A percentile compares a stretch with the other conserved stretches of the same genome.
phyloP scores from a whole-genome alignment of 2,797 vertebrate genomes.

The Danio aesculapii region DNA sequence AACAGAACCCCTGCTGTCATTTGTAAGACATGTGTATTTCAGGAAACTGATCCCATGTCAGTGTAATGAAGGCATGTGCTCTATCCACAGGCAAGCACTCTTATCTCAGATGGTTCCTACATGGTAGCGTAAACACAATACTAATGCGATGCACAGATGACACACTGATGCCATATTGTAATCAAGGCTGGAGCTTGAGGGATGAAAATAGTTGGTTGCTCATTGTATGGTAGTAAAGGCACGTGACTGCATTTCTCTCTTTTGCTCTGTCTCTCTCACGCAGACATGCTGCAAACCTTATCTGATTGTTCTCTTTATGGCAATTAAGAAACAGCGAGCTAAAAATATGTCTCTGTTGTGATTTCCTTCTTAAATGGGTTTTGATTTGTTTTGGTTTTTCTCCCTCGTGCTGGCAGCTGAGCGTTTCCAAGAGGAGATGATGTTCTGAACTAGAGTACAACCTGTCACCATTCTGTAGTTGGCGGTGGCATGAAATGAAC shows the following conservation, averaged over 20 bases:
- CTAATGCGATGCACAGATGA: conserved; percentile 39
- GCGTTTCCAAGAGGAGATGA: conserved; percentile 41
- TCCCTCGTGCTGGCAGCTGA: conserved; percentile 28
- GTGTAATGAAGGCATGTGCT: conserved; percentile 23
- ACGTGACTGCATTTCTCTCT: conserved; percentile 34
- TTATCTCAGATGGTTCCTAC: conserved; percentile 32
- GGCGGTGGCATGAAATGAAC: background rate
- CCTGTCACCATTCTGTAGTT: conserved; percentile 22
- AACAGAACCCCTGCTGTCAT: background rate
- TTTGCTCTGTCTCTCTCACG: conserved; percentile 44
- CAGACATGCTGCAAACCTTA: conserved; percentile 70
- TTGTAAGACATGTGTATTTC: background rate
- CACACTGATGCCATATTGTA: conserved; percentile 45
- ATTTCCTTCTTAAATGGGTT: conserved; percentile 71
- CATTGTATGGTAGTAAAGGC: conserved; percentile 61
- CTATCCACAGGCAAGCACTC: conserved; percentile 7
- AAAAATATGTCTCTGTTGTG: conserved; percentile 73
- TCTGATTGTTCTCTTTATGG: conserved; percentile 78
- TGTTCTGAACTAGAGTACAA: conserved; percentile 17
- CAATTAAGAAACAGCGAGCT: conserved; percentile 76
- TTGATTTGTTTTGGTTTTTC: conserved; percentile 64
- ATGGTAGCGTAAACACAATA: conserved; percentile 38
- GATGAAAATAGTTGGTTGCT: conserved; percentile 64
- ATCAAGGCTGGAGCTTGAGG: conserved; percentile 45
- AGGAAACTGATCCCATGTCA: background rate